Percentiles rank a stretch among this genome's conserved stretches.
Evolutionary conservation across 1,140 invertebrate species (phyloP).

Genomic region (Bombus breviceps): DNA sequence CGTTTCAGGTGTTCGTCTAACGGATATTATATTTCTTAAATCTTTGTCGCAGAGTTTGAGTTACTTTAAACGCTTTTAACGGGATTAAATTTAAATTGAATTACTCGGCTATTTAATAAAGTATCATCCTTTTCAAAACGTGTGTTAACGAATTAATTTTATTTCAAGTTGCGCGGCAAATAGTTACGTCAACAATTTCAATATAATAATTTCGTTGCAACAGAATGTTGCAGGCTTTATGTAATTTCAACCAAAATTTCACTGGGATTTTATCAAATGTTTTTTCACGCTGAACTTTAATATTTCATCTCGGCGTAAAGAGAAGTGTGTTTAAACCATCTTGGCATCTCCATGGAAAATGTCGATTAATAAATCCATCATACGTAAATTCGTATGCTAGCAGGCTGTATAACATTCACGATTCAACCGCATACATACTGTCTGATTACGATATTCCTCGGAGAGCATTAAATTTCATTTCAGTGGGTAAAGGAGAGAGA

Average conservation of each 20-base stretch:
- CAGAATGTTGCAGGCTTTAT: neutral
- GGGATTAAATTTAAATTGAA: neutral
- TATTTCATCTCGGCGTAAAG: neutral
- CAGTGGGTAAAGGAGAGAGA: neutral
- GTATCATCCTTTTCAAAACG: neutral
- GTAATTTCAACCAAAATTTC: neutral
- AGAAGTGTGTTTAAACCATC: neutral
- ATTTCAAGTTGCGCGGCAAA: neutral
- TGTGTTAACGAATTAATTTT: neutral
- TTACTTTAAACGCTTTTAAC: neutral
- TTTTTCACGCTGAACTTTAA: neutral
- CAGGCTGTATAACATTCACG: conserved; percentile 4
- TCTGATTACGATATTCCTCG: conserved; percentile 43
- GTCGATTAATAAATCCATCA: conserved; percentile 36
- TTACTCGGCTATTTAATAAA: neutral
- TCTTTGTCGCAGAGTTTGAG: neutral
- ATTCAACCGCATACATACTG: conserved; percentile 16
- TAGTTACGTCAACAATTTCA: neutral
- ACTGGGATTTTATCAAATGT: neutral
- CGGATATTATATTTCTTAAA: neutral
- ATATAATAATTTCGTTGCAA: too few species aligned
- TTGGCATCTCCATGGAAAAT: neutral
- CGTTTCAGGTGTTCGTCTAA: neutral
- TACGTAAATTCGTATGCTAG: neutral
- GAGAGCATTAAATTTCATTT: conserved; percentile 46